Base-by-base conservation (phyloP, 2,113 vertebrate genomes). In the Opisthocomus hoazin region DNA sequence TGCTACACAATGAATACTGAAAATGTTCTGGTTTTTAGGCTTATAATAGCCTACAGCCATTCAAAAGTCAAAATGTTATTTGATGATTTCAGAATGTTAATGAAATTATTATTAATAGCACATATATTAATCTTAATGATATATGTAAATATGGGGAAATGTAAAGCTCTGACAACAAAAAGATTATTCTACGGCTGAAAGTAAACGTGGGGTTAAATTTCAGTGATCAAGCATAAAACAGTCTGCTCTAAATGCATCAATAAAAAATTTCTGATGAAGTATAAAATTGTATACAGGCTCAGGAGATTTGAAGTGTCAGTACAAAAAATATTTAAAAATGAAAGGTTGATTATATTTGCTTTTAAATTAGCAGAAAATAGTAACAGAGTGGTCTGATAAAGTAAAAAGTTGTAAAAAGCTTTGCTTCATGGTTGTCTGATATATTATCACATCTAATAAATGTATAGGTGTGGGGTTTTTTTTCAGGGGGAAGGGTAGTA, bases 31-130 rank as follows among this genome's bases (percentile, higher is more conserved):
- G 24, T 48, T 97, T 97, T 97, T 92, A 97, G 93, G 63, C 86
- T 96, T 97, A 65, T 93, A 88, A 96, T 95, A 87, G 93, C 96
- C 96, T 96, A 84, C 73, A 97, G 95, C 89, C 94, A 94, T 92
- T 97, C 93, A 95, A 95, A 97, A 97, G 96, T 98, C 93, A 97
- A 97, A 98, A 98, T 97, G 81, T 96, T 98, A 92, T 91, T 96
- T 97, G 94, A 96, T 86, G 91, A 96, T 97, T 97, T 97, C 95
- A 96, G 91, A 97, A 95, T 96, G 89, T 97, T 97, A 97, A 97
- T 97, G 97, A 93, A 97, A 96, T 97, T 97, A 95, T 97, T 94
- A 96, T 96, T 97, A 97, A 96, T 97, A 97, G 93, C 86, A 96
- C 92, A 97, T 97, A 93, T 96, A 97, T 97, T 98, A 96, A 97